Evolutionary conservation across 2,888 invertebrate genomes (phyloP).

Genomic region (Lordiphosa andalusiaca): DNA sequence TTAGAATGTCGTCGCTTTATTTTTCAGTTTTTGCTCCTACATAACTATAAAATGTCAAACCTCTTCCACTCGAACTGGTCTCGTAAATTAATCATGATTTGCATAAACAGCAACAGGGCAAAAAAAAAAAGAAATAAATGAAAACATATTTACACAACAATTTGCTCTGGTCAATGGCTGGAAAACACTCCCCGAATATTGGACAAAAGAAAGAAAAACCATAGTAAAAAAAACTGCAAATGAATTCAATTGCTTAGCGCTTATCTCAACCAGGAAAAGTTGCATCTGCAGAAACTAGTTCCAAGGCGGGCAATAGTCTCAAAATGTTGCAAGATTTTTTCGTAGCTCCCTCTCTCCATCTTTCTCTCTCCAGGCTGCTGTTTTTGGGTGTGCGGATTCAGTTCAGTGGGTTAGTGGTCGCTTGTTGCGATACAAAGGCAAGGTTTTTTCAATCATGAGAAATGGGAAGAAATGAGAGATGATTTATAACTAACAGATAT

Average conservation of each 20-base stretch:
- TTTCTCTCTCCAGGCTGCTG: constrained; percentile 10
- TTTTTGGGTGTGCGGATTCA: constrained; percentile 34
- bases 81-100: constrained; percentile 38
- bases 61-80: constrained; percentile 1
- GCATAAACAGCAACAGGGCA: constrained; percentile 27
- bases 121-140: neutral
- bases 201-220: constrained; percentile 29
- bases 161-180: constrained; percentile 16
- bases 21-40: constrained; percentile 21
- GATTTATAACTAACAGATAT: too few species aligned
- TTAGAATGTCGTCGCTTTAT: constrained; percentile 51
- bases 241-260: constrained; percentile 40
- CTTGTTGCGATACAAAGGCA: neutral
- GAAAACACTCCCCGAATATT: constrained; percentile 39
- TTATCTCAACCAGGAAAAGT: constrained; percentile 76
- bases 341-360: neutral
- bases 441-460: too few species aligned
- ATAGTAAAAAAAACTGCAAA: constrained; percentile 22
- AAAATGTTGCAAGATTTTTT: constrained; percentile 14
- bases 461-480: too few species aligned
- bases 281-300: constrained; percentile 41
- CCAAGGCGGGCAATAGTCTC: constrained; percentile 12
- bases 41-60: constrained; percentile 38
- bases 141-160: constrained; percentile 34
- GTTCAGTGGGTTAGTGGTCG: constrained; percentile 61